These are phyloP conservation scores for Eristalis pertinax DNA, from an alignment of 2,888 invertebrate genomes.

Conservation along the genomic window DNA sequence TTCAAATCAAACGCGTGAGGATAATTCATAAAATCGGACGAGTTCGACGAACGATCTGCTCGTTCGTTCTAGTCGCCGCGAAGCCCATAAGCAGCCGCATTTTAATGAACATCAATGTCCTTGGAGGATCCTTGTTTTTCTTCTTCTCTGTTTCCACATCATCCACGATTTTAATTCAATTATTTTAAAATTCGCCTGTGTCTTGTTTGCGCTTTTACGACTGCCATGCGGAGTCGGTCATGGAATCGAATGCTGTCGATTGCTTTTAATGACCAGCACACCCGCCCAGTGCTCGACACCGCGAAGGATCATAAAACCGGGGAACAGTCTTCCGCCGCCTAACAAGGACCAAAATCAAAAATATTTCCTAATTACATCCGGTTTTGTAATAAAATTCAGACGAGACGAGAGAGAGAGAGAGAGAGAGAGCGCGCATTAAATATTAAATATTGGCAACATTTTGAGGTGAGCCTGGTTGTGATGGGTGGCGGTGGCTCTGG, in stretches of 20 bases:
- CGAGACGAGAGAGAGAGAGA: neutral
- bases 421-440: slow-evolving; percentile 32
- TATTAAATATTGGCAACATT: slow-evolving; percentile 65
- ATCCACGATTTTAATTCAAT: slow-evolving; percentile 60
- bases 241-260: slow-evolving; percentile 6
- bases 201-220: slow-evolving; percentile 22
- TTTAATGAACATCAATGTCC: slow-evolving; percentile 63
- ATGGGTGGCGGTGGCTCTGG: neutral
- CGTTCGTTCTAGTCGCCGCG: neutral
- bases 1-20: slow-evolving; percentile 55
- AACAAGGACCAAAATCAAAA: slow-evolving; percentile 42
- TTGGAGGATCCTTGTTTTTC: slow-evolving; percentile 49
- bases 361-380: slow-evolving; percentile 57
- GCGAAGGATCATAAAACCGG: slow-evolving; percentile 43
- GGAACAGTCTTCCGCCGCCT: neutral
- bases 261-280: slow-evolving; percentile 34
- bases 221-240: slow-evolving; percentile 44
- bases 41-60: slow-evolving; percentile 60
- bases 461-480: slow-evolving; percentile 16
- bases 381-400: slow-evolving; percentile 51
- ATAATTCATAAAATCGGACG: slow-evolving; percentile 67
- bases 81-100: neutral
- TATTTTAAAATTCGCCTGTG: slow-evolving; percentile 43
- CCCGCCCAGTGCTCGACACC: slow-evolving; percentile 7
- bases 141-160: no score